These are phyloP conservation scores for Forficula auricularia DNA, from an alignment of 1,140 invertebrate species.

Conservation along the genomic window DNA sequence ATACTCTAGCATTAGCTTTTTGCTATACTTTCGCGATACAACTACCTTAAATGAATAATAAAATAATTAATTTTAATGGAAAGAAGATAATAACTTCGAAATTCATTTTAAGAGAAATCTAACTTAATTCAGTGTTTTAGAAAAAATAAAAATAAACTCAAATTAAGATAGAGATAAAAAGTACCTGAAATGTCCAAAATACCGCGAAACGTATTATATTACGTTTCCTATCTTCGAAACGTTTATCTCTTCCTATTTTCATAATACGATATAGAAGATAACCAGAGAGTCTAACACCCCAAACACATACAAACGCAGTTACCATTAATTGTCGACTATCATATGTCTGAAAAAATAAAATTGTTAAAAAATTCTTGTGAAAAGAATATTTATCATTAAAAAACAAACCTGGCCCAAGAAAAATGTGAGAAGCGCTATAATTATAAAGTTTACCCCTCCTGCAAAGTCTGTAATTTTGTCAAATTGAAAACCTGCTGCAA, in stretches of 20 bases:
- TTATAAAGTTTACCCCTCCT: slow-evolving; percentile 78
- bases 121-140: too few relatives aligned
- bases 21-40: too few relatives aligned
- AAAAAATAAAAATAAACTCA: too few relatives aligned
- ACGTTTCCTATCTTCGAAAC: slow-evolving; percentile 73
- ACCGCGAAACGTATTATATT: slow-evolving; percentile 72
- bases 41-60: too few relatives aligned
- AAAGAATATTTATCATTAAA: background rate
- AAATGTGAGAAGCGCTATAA: slow-evolving; percentile 70
- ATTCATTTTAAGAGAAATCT: too few relatives aligned
- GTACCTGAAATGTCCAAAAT: slow-evolving; percentile 83
- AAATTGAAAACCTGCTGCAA: slow-evolving; percentile 68
- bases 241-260: slow-evolving; percentile 73
- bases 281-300: slow-evolving; percentile 65
- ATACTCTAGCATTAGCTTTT: too few relatives aligned
- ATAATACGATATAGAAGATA: slow-evolving; percentile 76
- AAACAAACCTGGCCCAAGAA: slow-evolving; percentile 54
- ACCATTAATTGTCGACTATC: slow-evolving; percentile 74
- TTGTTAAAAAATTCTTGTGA: too few relatives aligned
- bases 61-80: too few relatives aligned
- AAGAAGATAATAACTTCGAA: too few relatives aligned
- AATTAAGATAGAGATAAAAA: too few relatives aligned
- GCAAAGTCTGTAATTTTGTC: slow-evolving; percentile 86
- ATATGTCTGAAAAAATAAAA: slow-evolving; percentile 43
- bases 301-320: slow-evolving; percentile 66